Base-by-base conservation (phyloP, 2,113 vertebrate species). In the Poeciliopsis turrubarensis region DNA sequence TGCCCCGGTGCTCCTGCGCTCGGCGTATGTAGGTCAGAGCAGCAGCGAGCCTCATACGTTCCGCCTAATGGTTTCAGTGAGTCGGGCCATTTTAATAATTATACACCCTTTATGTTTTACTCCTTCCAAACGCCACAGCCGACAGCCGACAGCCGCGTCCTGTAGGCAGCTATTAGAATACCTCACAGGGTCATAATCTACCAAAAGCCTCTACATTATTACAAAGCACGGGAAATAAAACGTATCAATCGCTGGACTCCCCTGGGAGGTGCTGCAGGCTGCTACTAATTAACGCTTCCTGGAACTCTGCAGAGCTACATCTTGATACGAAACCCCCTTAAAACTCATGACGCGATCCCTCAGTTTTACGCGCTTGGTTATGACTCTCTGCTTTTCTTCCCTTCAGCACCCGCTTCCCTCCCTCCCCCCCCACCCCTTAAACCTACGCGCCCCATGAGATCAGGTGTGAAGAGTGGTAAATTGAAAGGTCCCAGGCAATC, bases 401-500 rank as follows among this genome's bases (percentile, higher is more conserved):
- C 6, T 31, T n/a, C 47, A 26, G 25, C 31, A 7, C 17, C 44
- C 15, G 4, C 60, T 10, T n/a, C n/a, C n/a, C n/a, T n/a, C n/a
- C 1, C 34, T 10, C 34, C 9, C 2, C 34, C 34, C 2, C 7
- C 34, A 10, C 34, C 34, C 34, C 10, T 2, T 11, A 37, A 26
- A 22, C 22, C 30, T 51, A 3, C n/a, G 30, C 30, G 27, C 30
- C 31, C 54, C 19, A 15, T 69, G 75, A 79, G 62, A 79, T 47
- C 78, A 89, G 77, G 78, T 82, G 78, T 84, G 84, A 75, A 62
- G 69, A 87, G 81, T 68, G 79, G 84, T 80, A 90, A 90, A 92
- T 91, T 92, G 85, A 90, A 89, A 85, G 83, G 83, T 79, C 83
- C 80, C 82, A 89, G 88, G 87, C 87, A 88, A 92, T 92, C 84